Base-by-base conservation (phyloP, 2,888 invertebrate genomes). In the Cheiracanthium punctorium region DNA sequence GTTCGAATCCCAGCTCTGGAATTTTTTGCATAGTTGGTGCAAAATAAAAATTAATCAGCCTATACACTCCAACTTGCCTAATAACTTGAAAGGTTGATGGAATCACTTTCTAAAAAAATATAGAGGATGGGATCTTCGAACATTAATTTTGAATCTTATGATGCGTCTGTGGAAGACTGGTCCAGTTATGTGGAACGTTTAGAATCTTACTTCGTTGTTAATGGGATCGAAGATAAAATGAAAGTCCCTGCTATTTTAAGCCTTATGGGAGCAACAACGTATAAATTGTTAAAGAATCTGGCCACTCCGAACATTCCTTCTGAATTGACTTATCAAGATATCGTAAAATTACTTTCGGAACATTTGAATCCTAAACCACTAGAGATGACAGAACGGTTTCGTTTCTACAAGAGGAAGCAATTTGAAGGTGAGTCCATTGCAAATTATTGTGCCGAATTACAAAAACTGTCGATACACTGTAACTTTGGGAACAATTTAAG, bases 331-430 rank as follows among this genome's bases (percentile, higher is more conserved):
- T 76, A 76, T 76, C 76, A 76, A 76, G 76, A 76, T 76, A 76
- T 76, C 76, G 76, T 76, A 76, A 76, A 76, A 76, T 76, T 76
- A 65, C 67, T 76, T 76, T 76, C 65, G 76, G 76, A 75, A 75
- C 75, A 75, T 65, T 75, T 75, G 75, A 75, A 75, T 75, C 75
- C 65, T 75, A 76, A 76, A 76, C 76, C 76, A 76, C 76, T 76
- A 67, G 76, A 76, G 65, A 76, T 76, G 76, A 76, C 76, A 76
- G 76, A 76, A 76, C 76, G 76, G 76, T 76, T 76, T 76, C 76
- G 76, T 76, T 76, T 76, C 76, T 76, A 76, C 65, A 76, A 76
- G 76, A 76, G 76, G 76, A 76, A 76, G 76, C 76, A 76, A 76
- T 76, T 76, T 65, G 76, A 76, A 76, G 76, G 76, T 67, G 76